These are phyloP conservation scores for Volucella zonaria DNA, from an alignment of 2,888 invertebrate species.

Conservation along the genomic window DNA sequence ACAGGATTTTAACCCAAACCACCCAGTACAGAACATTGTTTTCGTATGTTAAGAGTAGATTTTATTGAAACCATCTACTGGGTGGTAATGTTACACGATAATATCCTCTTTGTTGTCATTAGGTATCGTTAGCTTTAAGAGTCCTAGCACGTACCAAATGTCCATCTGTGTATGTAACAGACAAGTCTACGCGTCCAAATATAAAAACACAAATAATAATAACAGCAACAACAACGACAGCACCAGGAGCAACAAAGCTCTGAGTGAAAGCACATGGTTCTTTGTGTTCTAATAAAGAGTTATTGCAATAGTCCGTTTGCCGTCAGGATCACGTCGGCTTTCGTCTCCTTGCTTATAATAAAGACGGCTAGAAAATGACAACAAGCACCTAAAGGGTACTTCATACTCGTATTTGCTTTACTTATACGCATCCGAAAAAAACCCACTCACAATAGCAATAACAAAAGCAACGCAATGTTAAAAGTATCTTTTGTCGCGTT, in stretches of 20 bases:
- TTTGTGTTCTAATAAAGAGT: slow-evolving; percentile 72
- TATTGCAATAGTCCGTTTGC: slow-evolving; percentile 59
- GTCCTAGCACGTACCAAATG: slow-evolving; percentile 35
- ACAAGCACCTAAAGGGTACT: background rate
- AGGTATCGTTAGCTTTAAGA: slow-evolving; percentile 38
- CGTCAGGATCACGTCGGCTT: slow-evolving; percentile 49
- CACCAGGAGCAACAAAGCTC: background rate
- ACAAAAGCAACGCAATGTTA: slow-evolving; percentile 21
- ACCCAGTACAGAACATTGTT: background rate
- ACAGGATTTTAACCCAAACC: background rate
- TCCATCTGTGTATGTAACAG: slow-evolving; percentile 18
- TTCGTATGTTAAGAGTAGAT: slow-evolving; percentile 22
- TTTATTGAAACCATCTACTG: slow-evolving; percentile 37
- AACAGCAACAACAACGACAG: background rate
- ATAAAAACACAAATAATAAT: slow-evolving; percentile 1
- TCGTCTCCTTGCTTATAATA: slow-evolving; percentile 40
- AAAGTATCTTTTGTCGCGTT: slow-evolving; percentile 10
- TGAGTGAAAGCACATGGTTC: slow-evolving; percentile 55
- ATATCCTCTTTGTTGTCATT: slow-evolving; percentile 43
- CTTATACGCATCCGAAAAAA: background rate
- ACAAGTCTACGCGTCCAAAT: slow-evolving; percentile 10
- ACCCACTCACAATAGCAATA: background rate
- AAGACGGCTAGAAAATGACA: slow-evolving; percentile 41
- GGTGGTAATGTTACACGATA: background rate
- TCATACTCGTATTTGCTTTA: too few relatives aligned